Evolutionary conservation across 2,888 invertebrate genomes (phyloP), one percentile per base, ranked within the genome.

Genomic region (Drosophila paramelanica): DNA sequence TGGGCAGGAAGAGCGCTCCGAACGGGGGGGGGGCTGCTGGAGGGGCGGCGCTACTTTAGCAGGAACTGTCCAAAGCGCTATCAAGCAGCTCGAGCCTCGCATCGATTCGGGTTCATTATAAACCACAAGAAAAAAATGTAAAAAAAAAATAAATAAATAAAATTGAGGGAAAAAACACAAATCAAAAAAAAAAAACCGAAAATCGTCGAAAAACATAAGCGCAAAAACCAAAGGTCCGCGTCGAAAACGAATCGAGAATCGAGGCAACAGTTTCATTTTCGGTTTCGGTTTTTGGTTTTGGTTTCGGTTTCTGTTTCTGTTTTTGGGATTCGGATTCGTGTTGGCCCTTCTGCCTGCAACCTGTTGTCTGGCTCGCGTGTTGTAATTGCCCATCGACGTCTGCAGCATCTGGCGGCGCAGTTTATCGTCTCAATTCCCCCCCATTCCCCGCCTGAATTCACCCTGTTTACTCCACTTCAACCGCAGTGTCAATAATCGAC

Each of bases 401-500:
- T 75, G 85, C 67, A 77, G 81, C 87, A 87, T 73, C 82, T 84
- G 87, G 71, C 75, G 75, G 87, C 77, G 52, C 86, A 81, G 77
- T 83, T 82, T 81, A 82, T 86, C 81, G 82, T 46, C 43, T 17
- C 23, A 3, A 38, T 41, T 17, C 52, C 6, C 49, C 49, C 17
- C 8, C 23, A 53, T 10, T 7, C 50, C 1, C 1, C 25, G 11
- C 36, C 50, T 10, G 5, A 27, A 3, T 5, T 8, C 4, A 3
- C 38, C n/a, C 5, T 17, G 39, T 43, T 45, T 33, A 50, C 56
- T 49, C 57, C 72, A 68, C 53, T 56, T 52, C 60, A n/a, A 70
- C 66, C 88, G 86, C 86, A 88, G 86, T 88, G 88, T 88, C 84
- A 88, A 88, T 85, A 85, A 85, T 82, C 88, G 88, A 82, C 84